These are phyloP conservation scores for Platichthys flesus DNA, from an alignment of 2,113 vertebrate genomes.

Conservation along the genomic window DNA sequence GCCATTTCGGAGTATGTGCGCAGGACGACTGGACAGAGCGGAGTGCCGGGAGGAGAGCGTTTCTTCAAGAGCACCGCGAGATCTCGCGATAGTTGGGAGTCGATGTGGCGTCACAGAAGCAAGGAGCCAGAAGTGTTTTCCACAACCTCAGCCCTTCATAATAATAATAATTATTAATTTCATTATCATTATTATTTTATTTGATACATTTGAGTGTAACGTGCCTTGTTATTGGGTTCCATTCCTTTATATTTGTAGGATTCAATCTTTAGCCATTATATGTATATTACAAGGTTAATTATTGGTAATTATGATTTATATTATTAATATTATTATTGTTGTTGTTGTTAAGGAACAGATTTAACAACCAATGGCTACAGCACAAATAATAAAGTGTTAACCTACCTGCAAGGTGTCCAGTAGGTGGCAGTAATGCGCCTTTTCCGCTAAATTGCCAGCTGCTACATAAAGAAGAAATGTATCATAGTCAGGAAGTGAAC, in stretches of 20 bases:
- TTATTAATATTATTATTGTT: too few species aligned
- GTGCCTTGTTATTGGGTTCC: too few species aligned
- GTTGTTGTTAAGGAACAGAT: neutral
- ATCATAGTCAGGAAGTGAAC: constrained; percentile 23
- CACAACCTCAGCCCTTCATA: too few species aligned
- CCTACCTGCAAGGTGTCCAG: neutral
- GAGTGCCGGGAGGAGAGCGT: neutral
- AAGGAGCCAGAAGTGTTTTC: neutral
- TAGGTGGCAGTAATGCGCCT: constrained; percentile 6
- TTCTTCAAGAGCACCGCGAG: neutral
- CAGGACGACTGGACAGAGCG: constrained; percentile 37
- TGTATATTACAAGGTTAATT: too few species aligned
- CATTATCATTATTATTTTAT: too few species aligned
- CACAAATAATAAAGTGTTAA: neutral
- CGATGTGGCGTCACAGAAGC: neutral
- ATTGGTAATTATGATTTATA: too few species aligned
- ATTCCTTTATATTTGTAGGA: too few species aligned
- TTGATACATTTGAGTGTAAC: too few species aligned
- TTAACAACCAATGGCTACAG: neutral
- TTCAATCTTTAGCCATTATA: too few species aligned
- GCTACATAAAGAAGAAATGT: constrained; percentile 17
- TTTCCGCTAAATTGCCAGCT: neutral
- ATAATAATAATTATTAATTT: too few species aligned
- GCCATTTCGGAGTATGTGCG: constrained; percentile 75
- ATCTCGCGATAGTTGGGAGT: constrained; percentile 50